Percentiles rank a stretch among this genome's conserved stretches.
Conservation (phyloP, 1,140 invertebrate species). For the Pseudobourletiella spinata region DNA sequence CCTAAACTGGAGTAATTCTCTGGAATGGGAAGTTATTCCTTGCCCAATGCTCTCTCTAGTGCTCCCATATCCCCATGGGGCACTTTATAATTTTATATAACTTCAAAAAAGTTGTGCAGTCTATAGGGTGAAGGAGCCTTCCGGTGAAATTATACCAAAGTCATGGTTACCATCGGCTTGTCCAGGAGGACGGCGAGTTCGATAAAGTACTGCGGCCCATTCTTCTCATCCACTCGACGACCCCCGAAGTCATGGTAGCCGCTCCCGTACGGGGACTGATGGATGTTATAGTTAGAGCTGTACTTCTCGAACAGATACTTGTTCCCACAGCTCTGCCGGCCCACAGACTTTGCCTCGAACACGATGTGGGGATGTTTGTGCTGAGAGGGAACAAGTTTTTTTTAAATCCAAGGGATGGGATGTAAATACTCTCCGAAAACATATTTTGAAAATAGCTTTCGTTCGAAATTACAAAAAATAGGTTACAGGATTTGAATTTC, state of each 20-base stretch:
- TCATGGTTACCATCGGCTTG: slow-evolving; percentile 64
- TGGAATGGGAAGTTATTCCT: too few relatives aligned
- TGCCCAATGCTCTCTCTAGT: too few relatives aligned
- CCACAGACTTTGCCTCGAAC: slow-evolving; percentile 78
- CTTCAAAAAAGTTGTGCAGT: too few relatives aligned
- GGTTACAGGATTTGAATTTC: too few relatives aligned
- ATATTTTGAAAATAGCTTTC: too few relatives aligned
- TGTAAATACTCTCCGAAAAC: neutral
- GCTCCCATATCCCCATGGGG: too few relatives aligned
- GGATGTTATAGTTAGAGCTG: neutral
- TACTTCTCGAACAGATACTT: neutral
- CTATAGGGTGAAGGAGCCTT: too few relatives aligned
- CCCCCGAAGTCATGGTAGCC: neutral
- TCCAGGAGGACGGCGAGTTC: slow-evolving; percentile 86
- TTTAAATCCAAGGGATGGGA: neutral
- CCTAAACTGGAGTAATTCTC: too few relatives aligned
- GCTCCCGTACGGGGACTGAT: neutral
- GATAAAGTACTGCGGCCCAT: slow-evolving; percentile 71
- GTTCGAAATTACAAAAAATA: too few relatives aligned
- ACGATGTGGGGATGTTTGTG: slow-evolving; percentile 94
- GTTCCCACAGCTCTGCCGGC: slow-evolving; percentile 80
- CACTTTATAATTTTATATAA: too few relatives aligned
- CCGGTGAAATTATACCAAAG: too few relatives aligned
- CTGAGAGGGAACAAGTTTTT: slow-evolving; percentile 42
- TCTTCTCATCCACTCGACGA: slow-evolving; percentile 44